A percentile compares a stretch with the other conserved stretches of the same genome.
Evolutionary conservation across 2,888 invertebrate species (phyloP).

Genomic region (Chirona hameri): DNA sequence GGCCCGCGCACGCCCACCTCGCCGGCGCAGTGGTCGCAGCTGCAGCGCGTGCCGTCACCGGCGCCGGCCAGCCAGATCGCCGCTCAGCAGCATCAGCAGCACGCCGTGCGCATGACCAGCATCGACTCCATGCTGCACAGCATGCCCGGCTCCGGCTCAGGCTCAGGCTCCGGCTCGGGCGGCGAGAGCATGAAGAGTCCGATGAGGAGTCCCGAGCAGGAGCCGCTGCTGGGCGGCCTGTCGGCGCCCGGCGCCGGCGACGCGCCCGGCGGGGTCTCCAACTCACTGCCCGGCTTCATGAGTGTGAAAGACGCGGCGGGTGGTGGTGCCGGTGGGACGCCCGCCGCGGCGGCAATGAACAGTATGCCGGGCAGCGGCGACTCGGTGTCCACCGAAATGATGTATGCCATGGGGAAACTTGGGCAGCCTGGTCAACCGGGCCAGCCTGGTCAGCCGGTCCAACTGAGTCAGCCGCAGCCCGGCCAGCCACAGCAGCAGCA

Average conservation of each 20-base stretch:
- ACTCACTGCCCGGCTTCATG: not conserved
- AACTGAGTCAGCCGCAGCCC: too few species aligned
- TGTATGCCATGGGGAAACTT: not conserved
- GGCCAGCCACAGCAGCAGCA: not conserved
- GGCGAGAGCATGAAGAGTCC: not conserved
- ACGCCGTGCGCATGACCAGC: slow-evolving; percentile 26
- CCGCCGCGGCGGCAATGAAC: not conserved
- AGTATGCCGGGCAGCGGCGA: not conserved
- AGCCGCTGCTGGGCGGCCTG: slow-evolving; percentile 5
- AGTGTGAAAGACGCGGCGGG: not conserved
- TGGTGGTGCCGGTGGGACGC: not conserved
- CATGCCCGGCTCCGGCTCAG: not conserved
- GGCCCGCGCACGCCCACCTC: slow-evolving; percentile 25
- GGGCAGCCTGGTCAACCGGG: not conserved
- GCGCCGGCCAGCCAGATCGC: slow-evolving; percentile 27
- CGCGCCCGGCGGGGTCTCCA: not conserved
- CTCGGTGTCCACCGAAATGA: not conserved
- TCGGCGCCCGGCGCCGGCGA: not conserved
- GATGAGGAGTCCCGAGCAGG: not conserved
- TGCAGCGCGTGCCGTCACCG: slow-evolving; percentile 27
- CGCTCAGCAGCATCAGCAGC: slow-evolving; percentile 22
- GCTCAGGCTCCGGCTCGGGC: not conserved
- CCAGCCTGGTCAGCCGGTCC: not conserved
- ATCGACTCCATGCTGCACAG: slow-evolving; percentile 25
- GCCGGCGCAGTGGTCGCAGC: slow-evolving; percentile 25